Base-by-base conservation (phyloP, 2,113 vertebrate species). In the Callaeas wilsoni region DNA sequence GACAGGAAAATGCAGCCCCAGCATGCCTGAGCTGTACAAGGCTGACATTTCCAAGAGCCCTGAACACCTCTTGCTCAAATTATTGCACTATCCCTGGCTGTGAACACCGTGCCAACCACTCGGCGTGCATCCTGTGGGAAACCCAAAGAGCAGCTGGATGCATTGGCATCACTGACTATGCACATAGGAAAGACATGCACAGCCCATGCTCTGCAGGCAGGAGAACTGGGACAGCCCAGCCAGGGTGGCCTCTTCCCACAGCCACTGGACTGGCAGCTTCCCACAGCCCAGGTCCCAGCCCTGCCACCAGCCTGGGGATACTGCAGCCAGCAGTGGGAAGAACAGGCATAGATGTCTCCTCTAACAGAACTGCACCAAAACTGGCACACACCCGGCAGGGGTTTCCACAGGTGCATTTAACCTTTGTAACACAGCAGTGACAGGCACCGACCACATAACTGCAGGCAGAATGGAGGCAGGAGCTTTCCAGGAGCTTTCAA, bases 121-220 rank as follows among this genome's bases (percentile, higher is more conserved):
- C 7, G 1, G 42, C 0, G 0, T 23, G 56, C n/a, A 19, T 35
- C 64, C 77, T 37, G 6, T 5, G 30, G 81, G 59, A 86, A 92
- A 33, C 9, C 23, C 59, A 33, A 21, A 11, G 16, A 49, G 42
- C 16, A 41, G 30, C 35, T 41, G 35, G 30, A 47, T 49, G 41
- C 55, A 5, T 29, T 49, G n/a, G 55, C 35, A 53, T n/a, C 87
- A 1, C n/a, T 11, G 53, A 9, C 53, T 32, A 1, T 10, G 12
- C 26, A 0, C 4, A 1, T 1, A 8, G 35, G 30, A 56, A 47
- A 35, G 63, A 26, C 0, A 1, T 0, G 1, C 65, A 32, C 13
- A 53, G 67, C 59, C 55, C 1, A 0, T 14, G 53, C 47, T 33
- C 70, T 49, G 87, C 18, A 26, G 70, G 52, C 19, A 46, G 53